Evolutionary conservation across 2,888 invertebrate genomes (phyloP).

Genomic region (Rosalia funebris): DNA sequence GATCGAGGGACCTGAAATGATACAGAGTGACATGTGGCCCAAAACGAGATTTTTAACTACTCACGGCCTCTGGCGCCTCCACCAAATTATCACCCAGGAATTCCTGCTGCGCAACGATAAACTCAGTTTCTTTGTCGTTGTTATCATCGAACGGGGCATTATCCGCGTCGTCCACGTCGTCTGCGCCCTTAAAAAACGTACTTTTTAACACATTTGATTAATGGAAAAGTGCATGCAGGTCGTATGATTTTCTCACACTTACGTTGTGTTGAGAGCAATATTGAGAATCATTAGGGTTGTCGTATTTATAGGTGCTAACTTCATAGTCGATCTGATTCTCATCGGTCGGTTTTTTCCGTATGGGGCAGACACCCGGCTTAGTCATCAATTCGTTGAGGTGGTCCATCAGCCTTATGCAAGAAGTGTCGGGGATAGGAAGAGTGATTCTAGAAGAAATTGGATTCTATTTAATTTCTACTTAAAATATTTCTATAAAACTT

Average conservation of each 20-base stretch:
- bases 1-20: slow-evolving; percentile 72
- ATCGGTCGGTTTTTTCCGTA: slow-evolving; percentile 29
- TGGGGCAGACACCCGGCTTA: slow-evolving; percentile 38
- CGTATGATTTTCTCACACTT: slow-evolving; percentile 13
- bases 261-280: slow-evolving; percentile 60
- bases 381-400: slow-evolving; percentile 39
- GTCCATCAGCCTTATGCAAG: slow-evolving; percentile 33
- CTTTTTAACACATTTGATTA: too few species aligned
- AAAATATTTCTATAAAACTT: too few species aligned
- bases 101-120: slow-evolving; percentile 44
- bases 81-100: slow-evolving; percentile 70
- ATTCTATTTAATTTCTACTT: slow-evolving; percentile 5
- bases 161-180: slow-evolving; percentile 38
- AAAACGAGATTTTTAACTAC: slow-evolving; percentile 1
- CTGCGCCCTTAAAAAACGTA: slow-evolving; percentile 33
- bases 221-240: too few species aligned
- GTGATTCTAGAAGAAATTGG: slow-evolving; percentile 42
- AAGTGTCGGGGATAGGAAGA: slow-evolving; percentile 41
- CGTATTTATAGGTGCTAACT: slow-evolving; percentile 66
- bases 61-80: slow-evolving; percentile 73
- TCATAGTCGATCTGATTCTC: slow-evolving; percentile 54
- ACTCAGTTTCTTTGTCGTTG: slow-evolving; percentile 59
- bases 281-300: slow-evolving; percentile 68
- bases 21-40: background rate
- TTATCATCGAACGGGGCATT: slow-evolving; percentile 54